Evolutionary conservation across 2,797 vertebrate genomes (phyloP).

Genomic region (Pantherophis alleghaniensis): DNA sequence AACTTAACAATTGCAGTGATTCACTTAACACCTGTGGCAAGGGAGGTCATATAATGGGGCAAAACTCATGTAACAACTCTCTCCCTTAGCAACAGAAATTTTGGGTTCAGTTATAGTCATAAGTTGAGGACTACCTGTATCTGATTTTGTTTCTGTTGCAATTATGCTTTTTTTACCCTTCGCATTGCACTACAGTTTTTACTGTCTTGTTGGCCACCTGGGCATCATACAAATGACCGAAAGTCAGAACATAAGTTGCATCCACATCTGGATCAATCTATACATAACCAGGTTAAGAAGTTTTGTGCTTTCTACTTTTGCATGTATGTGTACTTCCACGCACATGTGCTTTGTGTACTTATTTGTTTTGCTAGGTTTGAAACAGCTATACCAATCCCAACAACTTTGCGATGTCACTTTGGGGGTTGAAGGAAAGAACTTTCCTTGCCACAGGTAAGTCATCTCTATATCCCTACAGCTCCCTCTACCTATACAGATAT

Average conservation of each 20-base stretch:
- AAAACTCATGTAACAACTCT: too few relatives aligned
- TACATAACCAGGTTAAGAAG: neutral
- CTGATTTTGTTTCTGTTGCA: neutral
- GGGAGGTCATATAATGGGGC: too few relatives aligned
- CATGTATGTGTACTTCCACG: neutral
- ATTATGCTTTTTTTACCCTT: neutral
- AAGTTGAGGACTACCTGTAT: too few relatives aligned
- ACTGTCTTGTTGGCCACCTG: neutral
- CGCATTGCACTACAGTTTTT: neutral
- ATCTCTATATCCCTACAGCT: neutral
- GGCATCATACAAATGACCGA: neutral
- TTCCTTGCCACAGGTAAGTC: conserved; percentile 82
- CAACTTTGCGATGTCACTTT: conserved; percentile 83
- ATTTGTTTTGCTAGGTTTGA: conserved; percentile 68
- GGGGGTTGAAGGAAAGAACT: conserved; percentile 79
- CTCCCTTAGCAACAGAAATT: too few relatives aligned
- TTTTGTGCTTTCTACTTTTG: neutral
- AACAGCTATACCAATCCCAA: conserved; percentile 80
- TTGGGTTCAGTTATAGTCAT: too few relatives aligned
- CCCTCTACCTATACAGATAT: neutral
- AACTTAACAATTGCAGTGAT: too few relatives aligned
- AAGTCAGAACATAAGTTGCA: neutral
- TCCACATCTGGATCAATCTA: neutral
- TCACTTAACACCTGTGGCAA: too few relatives aligned
- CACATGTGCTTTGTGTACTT: neutral